Base-by-base conservation (phyloP, 2,113 vertebrate genomes). In the Galbula dea region DNA sequence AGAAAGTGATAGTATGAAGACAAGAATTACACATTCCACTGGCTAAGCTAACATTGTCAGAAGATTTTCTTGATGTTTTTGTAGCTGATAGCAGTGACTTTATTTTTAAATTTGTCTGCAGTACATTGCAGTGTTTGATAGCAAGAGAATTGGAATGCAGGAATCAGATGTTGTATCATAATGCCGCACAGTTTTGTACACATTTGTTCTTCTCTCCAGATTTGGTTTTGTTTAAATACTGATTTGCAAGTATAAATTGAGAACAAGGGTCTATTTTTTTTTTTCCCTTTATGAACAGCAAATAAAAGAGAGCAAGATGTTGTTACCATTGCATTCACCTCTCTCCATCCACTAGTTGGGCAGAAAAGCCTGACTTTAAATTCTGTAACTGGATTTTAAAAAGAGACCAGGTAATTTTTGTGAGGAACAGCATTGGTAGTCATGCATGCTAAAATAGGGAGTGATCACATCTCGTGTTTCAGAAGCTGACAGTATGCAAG, bases 381-480 rank as follows among this genome's bases (percentile, higher is more conserved):
- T 41, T 12, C 52, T 81, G 4, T 81, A 83, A 48, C 5, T 30
- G 73, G 36, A 21, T 93, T 88, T 93, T 29, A 30, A 65, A 76
- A 80, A 88, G 49, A 41, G 79, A 54, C 49, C 1, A 4, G 81
- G 26, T 88, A 36, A 88, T 86, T 84, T 77, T 82, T 94, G 77
- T 84, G 81, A 96, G 80, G 89, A 89, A 48, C 49, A 83, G 2
- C 71, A 19, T 22, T 46, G 18, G 74, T 89, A 93, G 94, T 93
- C 94, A 94, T 73, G 69, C 62, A 14, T 93, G 88, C 94, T 92
- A 96, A 96, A 95, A 93, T 76, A 90, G 90, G 66, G 90, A 94
- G 83, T 66, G 94, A 94, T 89, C 86, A 51, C 89, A 89, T 96
- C 86, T 95, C 61, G 45, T 80, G 86, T 88, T 90, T 95, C 88